phyloP scores from a whole-genome alignment of 2,113 vertebrate genomes.

The Porphyrio hochstetteri region DNA sequence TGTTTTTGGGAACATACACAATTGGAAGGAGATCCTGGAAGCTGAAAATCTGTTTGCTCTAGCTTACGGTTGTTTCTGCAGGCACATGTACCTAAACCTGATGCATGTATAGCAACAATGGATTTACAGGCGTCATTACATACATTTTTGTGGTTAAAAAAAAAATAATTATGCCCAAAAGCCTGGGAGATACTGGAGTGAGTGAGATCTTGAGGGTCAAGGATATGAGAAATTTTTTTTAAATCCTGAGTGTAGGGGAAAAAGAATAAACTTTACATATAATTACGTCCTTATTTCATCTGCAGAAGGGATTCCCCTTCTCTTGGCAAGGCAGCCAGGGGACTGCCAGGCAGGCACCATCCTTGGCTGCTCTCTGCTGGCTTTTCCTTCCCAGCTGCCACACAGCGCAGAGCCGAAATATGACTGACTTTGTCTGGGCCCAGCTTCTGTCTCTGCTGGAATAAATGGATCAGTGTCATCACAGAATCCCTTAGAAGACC shows the following conservation, averaged over 20 bases:
- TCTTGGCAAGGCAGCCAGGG: background rate
- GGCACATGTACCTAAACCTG: rapidly evolving
- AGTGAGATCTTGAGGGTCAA: background rate
- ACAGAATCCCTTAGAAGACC: rapidly evolving
- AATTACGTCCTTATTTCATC: background rate
- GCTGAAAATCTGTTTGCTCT: background rate
- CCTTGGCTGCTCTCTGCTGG: background rate
- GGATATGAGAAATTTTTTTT: background rate
- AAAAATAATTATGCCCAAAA: background rate
- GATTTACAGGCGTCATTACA: background rate
- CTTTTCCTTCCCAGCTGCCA: background rate
- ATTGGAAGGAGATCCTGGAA: background rate
- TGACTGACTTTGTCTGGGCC: rapidly evolving
- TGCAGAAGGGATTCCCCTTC: background rate
- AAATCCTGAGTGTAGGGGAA: background rate
- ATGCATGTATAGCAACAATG: background rate
- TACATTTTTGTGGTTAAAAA: background rate
- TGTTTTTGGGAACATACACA: background rate
- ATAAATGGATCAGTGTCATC: rapidly evolving
- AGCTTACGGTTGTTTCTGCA: background rate
- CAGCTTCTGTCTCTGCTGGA: background rate
- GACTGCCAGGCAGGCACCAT: rapidly evolving
- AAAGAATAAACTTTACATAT: background rate
- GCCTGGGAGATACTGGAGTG: background rate
- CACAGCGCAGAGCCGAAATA: background rate